Evolutionary conservation across 1,140 invertebrate species (phyloP), one percentile per base, ranked within the genome.

Genomic region (Ips nitidus): DNA sequence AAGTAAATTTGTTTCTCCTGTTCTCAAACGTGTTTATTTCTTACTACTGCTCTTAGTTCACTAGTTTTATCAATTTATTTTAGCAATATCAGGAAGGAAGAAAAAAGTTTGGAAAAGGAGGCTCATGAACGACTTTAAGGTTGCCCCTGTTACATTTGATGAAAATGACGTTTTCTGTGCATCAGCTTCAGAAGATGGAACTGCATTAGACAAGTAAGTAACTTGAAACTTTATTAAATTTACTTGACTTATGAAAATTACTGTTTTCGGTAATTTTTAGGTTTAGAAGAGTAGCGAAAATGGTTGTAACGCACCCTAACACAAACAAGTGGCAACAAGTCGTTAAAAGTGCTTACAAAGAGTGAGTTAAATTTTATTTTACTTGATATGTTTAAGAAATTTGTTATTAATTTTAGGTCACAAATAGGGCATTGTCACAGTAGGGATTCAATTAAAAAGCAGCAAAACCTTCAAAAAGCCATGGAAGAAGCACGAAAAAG

Each of bases 71-170:
- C 45, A 5, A n/a, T 47, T 5, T 2, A 41, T 76, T 76, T 36
- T 73, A 90, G 88, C 84, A 57, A 81, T 87, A 6, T 80, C 90
- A 8, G 91, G 89, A 0, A 90, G 89, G 75, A 89, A 89, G 66
- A 91, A 90, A 82, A 90, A 90, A 76, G 82, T 92, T 0, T 93
- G 92, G 90, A 92, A 94, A 76, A 83, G 93, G 41, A 84, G 90
- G 1, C 81, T 94, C 41, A 92, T 94, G 89, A 92, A 92, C 79
- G 91, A 93, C 77, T 94, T 94, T 82, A 91, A 93, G 75, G 90
- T 94, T 40, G 86, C 89, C 1, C 88, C 91, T 0, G 85, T 91
- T 4, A 82, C 85, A 43, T 76, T 82, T 2, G 82, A 87, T 1
- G 86, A 87, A 67, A 85, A 86, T 39, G 79, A 77, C 40, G 73